Evolutionary conservation across 1,140 invertebrate genomes (phyloP).

Genomic region (Leptinotarsa defecta): DNA sequence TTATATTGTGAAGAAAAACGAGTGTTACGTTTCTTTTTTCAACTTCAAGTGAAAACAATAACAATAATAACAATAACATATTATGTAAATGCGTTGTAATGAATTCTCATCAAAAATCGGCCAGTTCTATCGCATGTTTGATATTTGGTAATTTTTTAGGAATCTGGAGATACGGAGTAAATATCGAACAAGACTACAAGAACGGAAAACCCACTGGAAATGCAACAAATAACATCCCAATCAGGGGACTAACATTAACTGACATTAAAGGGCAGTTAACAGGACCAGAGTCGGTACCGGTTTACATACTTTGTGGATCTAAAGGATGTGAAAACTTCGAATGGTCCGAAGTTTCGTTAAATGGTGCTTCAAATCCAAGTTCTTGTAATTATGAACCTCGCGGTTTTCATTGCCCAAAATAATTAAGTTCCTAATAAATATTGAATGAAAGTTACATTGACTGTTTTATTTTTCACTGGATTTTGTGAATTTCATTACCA

Average conservation of each 20-base stretch:
- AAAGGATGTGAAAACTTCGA: slow-evolving; percentile 27
- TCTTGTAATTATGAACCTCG: slow-evolving; percentile 22
- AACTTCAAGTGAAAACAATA: too few species aligned
- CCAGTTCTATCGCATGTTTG: neutral
- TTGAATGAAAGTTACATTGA: too few species aligned
- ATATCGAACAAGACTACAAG: slow-evolving; percentile 33
- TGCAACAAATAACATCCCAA: slow-evolving; percentile 31
- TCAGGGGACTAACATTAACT: slow-evolving; percentile 24
- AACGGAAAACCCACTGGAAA: slow-evolving; percentile 24
- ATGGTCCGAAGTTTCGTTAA: slow-evolving; percentile 24
- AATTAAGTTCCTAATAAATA: too few species aligned
- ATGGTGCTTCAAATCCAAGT: slow-evolving; percentile 11
- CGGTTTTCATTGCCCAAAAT: too few species aligned
- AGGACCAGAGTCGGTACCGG: slow-evolving; percentile 15
- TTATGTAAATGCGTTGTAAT: too few species aligned
- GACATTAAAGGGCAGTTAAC: slow-evolving; percentile 22
- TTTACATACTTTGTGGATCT: slow-evolving; percentile 27
- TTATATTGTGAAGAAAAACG: too few species aligned
- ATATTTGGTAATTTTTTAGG: slow-evolving; percentile 18
- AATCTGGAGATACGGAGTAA: slow-evolving; percentile 29
- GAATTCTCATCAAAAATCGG: too few species aligned
- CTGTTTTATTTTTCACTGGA: too few species aligned
- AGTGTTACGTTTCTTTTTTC: too few species aligned
- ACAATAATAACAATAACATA: too few species aligned
- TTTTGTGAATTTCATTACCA: too few species aligned